These are phyloP conservation scores for Denticeps clupeoides DNA, from an alignment of 2,797 vertebrate species.

Conservation along the genomic window DNA sequence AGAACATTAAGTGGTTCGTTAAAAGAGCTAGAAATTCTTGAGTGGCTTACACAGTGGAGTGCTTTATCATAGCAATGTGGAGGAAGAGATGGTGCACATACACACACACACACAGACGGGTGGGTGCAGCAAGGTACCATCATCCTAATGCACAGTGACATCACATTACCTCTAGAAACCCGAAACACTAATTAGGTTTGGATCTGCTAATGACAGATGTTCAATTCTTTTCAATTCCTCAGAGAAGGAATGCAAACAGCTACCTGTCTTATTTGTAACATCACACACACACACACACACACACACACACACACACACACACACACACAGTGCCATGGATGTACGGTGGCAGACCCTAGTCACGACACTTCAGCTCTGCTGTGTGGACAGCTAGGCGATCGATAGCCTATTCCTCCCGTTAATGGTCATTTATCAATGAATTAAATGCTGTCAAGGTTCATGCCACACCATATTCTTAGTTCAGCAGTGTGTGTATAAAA, in stretches of 20 bases:
- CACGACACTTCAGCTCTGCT: conserved; percentile 23
- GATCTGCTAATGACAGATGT: conserved; percentile 39
- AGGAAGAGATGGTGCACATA: too few species aligned
- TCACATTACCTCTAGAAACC: conserved; percentile 51
- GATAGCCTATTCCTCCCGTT: conserved; percentile 34
- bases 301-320: conserved; percentile 8
- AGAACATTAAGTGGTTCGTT: too few species aligned
- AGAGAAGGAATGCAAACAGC: conserved; percentile 41
- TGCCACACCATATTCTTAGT: not conserved
- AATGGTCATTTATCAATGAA: conserved; percentile 39
- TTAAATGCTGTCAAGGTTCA: conserved; percentile 23
- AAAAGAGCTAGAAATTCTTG: too few species aligned
- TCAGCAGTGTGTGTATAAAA: not conserved
- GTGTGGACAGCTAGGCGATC: conserved; percentile 33
- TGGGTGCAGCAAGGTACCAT: conserved; percentile 23
- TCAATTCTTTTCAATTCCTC: conserved; percentile 15
- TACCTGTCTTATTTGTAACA: conserved; percentile 7
- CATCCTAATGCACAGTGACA: conserved; percentile 58
- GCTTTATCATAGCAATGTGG: too few species aligned
- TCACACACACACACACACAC: conserved; percentile 11
- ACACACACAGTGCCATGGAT: conserved; percentile 9
- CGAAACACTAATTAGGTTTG: conserved; percentile 52
- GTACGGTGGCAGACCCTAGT: conserved; percentile 23
- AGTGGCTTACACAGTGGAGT: too few species aligned
- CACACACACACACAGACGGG: not conserved